Evolutionary conservation across 2,113 vertebrate species (phyloP).

Genomic region (Paratilapia polleni): DNA sequence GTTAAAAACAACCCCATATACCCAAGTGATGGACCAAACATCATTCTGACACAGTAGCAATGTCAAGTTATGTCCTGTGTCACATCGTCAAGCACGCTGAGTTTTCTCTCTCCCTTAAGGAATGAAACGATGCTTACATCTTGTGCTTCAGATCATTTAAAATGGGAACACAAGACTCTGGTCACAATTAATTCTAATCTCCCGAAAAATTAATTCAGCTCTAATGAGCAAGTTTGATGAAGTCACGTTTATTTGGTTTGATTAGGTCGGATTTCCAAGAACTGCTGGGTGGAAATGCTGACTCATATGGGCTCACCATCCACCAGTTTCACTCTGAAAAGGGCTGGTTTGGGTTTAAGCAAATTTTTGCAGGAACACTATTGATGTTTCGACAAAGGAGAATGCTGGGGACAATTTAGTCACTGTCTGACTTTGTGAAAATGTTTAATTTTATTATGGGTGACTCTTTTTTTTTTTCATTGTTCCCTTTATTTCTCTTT

Average conservation of each 20-base stretch:
- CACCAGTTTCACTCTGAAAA: background rate
- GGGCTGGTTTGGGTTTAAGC: background rate
- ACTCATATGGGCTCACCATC: background rate
- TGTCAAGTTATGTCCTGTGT: background rate
- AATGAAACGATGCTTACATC: background rate
- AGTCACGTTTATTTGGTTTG: constrained; percentile 6
- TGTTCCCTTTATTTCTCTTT: background rate
- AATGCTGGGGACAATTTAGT: background rate
- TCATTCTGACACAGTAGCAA: background rate
- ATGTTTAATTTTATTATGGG: background rate
- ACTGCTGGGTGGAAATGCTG: background rate
- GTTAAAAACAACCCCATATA: background rate
- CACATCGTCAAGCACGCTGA: background rate
- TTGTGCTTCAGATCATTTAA: background rate
- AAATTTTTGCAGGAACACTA: background rate
- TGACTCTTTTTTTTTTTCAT: background rate
- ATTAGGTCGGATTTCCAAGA: constrained; percentile 8
- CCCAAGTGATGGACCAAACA: background rate
- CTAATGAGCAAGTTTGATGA: constrained; percentile 33
- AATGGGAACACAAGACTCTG: background rate
- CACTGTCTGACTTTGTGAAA: background rate
- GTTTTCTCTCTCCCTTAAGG: background rate
- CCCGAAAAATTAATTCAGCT: constrained; percentile 3
- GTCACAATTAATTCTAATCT: constrained; percentile 24
- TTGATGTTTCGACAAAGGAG: background rate